Base-by-base conservation (phyloP, 2,797 vertebrate species). In the Orientallactaga sibirica region DNA sequence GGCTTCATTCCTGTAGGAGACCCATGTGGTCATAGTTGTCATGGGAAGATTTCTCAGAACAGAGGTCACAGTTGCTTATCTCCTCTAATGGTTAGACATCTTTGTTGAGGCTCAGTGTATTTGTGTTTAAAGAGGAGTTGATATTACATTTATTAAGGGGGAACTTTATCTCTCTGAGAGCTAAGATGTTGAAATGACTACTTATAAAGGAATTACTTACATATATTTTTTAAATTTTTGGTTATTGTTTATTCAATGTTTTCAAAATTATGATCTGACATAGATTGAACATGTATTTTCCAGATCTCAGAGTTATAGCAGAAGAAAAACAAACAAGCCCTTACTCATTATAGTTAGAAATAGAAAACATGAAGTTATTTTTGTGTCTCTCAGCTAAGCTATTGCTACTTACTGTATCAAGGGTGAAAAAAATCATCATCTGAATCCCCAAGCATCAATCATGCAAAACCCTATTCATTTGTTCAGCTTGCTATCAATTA, bases 211-310 rank as follows among this genome's bases (percentile, higher is more conserved):
- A 88, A 90, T 66, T 87, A n/a, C 43, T 93, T 61, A 81, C 74
- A 74, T 19, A 1, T 80, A 29, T 80, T 64, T 92, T 76, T 41
- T 55, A 96, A 27, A 4, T 22, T 8, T 80, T 91, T 78, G 90
- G 4, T 27, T n/a, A 22, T 77, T 88, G 2, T 37, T n/a, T 52
- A 37, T 94, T 82, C 10, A 19, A 81, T 70, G 2, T 64, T 91
- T 91, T 92, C 37, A 62, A 88, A 93, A 76, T 83, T 71, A 90
- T 70, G 62, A 19, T 87, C 78, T 93, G 88, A 66, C n/a, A 19
- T 83, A 74, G 12, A 7, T 81, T 85, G 43, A 29, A 70, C 29
- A 68, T 43, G 20, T 86, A 70, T 88, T 87, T 94, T 66, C 27
- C 64, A 83, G 86, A 77, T 61, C 83, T 90, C 71, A 92, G 87